Evolutionary conservation across 1,140 invertebrate species (phyloP).

Genomic region (Triops longicaudatus): DNA sequence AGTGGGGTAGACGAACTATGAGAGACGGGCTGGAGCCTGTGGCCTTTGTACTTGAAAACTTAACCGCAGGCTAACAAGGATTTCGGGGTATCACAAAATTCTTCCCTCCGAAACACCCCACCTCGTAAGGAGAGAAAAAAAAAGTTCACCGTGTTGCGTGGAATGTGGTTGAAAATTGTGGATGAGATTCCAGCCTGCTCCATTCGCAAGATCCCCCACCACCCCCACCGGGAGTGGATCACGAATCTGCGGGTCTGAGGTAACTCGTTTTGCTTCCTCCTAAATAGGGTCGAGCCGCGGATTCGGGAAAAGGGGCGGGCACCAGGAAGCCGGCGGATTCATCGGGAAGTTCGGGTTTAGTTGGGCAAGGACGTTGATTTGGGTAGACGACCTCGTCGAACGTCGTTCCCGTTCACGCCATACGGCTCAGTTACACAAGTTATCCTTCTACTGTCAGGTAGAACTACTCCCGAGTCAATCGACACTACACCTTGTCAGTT

Average conservation of each 20-base stretch:
- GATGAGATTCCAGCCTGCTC: neutral
- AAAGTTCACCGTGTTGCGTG: neutral
- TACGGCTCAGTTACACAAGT: slow-evolving; percentile 12
- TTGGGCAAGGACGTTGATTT: slow-evolving; percentile 1
- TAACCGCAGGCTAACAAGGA: slow-evolving; percentile 4
- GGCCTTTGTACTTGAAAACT: neutral
- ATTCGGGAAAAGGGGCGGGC: neutral
- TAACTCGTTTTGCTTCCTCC: neutral
- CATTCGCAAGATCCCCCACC: neutral
- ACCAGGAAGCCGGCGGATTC: neutral
- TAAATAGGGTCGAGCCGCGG: neutral
- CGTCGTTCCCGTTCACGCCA: slow-evolving; percentile 4
- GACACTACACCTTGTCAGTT: slow-evolving; percentile 4
- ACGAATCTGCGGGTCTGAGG: neutral
- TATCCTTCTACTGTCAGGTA: neutral
- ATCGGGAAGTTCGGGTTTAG: neutral
- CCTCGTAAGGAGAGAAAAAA: neutral
- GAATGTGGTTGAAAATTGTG: neutral
- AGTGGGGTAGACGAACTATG: slow-evolving; percentile 10
- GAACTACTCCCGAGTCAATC: neutral
- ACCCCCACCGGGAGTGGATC: neutral
- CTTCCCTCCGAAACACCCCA: neutral
- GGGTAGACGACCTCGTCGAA: slow-evolving; percentile 13
- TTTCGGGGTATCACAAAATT: neutral
- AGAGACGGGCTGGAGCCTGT: slow-evolving; percentile 10